Evolutionary conservation across 2,888 invertebrate species (phyloP), one percentile per base, ranked within the genome.

Genomic region (Proisotoma minuta): DNA sequence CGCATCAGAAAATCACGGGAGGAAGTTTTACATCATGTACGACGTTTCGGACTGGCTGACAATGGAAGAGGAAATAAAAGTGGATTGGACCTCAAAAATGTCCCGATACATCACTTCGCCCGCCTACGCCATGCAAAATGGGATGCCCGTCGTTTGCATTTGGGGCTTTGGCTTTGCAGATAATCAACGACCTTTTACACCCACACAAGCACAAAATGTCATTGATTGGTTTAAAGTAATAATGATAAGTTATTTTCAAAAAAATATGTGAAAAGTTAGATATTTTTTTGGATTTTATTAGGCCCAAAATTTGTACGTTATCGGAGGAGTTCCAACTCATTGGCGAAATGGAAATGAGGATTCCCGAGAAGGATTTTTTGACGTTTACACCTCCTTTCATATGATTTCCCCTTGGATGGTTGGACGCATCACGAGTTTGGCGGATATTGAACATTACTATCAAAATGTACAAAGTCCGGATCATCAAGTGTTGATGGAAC

Each of bases 351-450:
- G 23, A 18, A 22, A 12, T 4, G 57, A 22, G 8, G 57, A 57
- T 22, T 57, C 57, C n/a, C n/a, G 43, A 15, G 3, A 18, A 57
- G 47, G 47, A 10, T 57, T 43, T 22, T 3, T 47, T 5, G 23
- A 57, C 3, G 57, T 26, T 8, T 57, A 57, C 57, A 24, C 5
- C 3, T 4, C 20, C 3, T 57, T 57, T 23, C 18, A 57, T 18
- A 57, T 57, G 57, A 57, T 57, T 47, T 57, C 57, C 10, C 57
- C 57, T n/a, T 57, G 57, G 57, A 57, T 57, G 57, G 43, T 57
- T 22, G 57, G 57, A 5, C 40, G 57, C 5, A 43, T 57, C 12
- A n/a, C 23, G 24, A 47, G 22, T 22, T 10, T 43, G 5, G 23
- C 57, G 3, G 57, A 47, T 26, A 12, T 29, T 3, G 57, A 57